Conservation (phyloP, 2,888 invertebrate genomes). For the Monopis laevigella region DNA sequence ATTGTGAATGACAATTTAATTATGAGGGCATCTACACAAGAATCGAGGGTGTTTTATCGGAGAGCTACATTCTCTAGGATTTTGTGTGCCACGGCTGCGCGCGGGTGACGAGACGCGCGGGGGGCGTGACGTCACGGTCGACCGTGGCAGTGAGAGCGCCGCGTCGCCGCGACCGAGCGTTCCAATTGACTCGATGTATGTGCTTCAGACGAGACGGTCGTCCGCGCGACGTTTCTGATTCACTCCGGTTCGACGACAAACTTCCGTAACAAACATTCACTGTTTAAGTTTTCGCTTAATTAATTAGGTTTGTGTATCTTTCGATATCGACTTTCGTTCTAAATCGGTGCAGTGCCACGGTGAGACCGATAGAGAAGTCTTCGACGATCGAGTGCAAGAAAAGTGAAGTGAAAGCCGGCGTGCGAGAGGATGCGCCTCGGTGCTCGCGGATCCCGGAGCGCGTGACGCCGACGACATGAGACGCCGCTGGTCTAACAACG, state of each 20-base stretch:
- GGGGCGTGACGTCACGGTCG: conserved; percentile 58
- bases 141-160: conserved; percentile 66
- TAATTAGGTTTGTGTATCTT: too few species aligned
- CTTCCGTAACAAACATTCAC: conserved; percentile 5
- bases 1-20: not conserved
- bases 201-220: conserved; percentile 61
- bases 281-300: not conserved
- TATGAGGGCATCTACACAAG: conserved; percentile 27
- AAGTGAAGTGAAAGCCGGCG: conserved; percentile 62
- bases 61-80: conserved; percentile 58
- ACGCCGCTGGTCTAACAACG: conserved; percentile 81
- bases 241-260: conserved; percentile 27
- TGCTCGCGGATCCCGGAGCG: conserved; percentile 43
- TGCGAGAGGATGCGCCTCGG: conserved; percentile 57
- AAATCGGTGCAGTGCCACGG: too few species aligned
- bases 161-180: conserved; percentile 19
- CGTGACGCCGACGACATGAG: conserved; percentile 70
- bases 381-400: conserved; percentile 43
- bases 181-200: conserved; percentile 43
- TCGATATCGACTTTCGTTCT: too few species aligned
- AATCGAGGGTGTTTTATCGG: conserved; percentile 60
- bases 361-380: too few species aligned
- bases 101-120: conserved; percentile 30
- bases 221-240: conserved; percentile 33
- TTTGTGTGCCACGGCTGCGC: conserved; percentile 57